phyloP scores from a whole-genome alignment of 1,140 invertebrate genomes.

The Drosophila paulistorum region DNA sequence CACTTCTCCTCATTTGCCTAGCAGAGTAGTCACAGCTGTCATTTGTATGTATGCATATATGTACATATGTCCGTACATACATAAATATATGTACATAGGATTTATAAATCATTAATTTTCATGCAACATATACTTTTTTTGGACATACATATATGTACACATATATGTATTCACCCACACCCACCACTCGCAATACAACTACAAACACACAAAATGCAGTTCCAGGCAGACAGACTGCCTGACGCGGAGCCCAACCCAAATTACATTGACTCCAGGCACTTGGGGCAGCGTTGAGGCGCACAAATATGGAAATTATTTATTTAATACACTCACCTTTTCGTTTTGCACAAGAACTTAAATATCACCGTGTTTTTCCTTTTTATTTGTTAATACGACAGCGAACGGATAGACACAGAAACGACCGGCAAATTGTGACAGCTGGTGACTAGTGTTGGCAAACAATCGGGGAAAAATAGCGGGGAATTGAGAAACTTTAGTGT shows the following conservation, averaged over 20 bases:
- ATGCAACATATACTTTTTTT: conserved; percentile 7
- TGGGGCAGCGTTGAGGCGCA: background rate
- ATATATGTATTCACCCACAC: background rate
- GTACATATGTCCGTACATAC: background rate
- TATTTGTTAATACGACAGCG: conserved; percentile 1
- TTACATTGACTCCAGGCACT: background rate
- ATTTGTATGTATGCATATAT: conserved; percentile 29
- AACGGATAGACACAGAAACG: background rate
- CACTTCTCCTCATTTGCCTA: background rate
- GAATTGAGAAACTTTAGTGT: too few species aligned
- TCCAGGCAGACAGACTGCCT: background rate
- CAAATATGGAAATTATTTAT: background rate
- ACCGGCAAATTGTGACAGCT: too few species aligned
- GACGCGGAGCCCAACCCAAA: background rate
- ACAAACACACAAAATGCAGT: background rate
- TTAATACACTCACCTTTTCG: background rate
- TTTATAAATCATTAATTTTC: conserved; percentile 21
- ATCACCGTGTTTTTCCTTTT: background rate
- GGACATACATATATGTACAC: background rate
- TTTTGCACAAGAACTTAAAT: background rate
- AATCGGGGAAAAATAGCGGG: too few species aligned
- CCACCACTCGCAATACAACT: background rate
- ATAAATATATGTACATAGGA: background rate
- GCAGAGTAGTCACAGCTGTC: conserved; percentile 63
- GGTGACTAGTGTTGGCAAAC: too few species aligned